phyloP scores from a whole-genome alignment of 2,797 vertebrate genomes.

The Ibycter americanus region DNA sequence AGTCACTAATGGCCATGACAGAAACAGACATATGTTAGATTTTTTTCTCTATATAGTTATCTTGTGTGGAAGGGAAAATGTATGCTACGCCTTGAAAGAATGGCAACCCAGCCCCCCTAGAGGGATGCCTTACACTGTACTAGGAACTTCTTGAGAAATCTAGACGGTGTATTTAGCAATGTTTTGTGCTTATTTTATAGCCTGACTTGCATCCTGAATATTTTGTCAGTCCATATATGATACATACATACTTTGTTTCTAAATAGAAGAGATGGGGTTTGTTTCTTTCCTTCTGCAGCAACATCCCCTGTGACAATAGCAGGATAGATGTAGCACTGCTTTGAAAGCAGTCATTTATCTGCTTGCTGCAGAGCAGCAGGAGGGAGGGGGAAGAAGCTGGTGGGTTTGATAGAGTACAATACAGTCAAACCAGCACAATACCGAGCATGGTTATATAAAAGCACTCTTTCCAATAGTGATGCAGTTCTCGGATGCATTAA shows the following conservation, averaged over 20 bases:
- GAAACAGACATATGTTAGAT: neutral
- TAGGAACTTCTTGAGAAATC: neutral
- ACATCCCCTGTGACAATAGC: neutral
- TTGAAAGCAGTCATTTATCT: constrained; percentile 49
- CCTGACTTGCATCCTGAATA: neutral
- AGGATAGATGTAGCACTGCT: neutral
- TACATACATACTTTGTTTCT: neutral
- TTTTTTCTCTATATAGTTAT: neutral
- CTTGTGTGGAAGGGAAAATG: neutral
- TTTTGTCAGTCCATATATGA: constrained; percentile 7
- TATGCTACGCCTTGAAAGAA: neutral
- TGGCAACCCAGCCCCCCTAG: neutral
- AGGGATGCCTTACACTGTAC: neutral
- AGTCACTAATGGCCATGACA: neutral
- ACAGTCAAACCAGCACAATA: constrained; percentile 19
- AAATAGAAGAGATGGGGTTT: constrained; percentile 17
- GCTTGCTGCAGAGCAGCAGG: constrained; percentile 23
- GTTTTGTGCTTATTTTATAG: constrained; percentile 21
- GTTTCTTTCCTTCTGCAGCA: constrained; percentile 17
- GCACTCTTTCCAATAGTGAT: constrained; percentile 18
- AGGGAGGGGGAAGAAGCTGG: neutral
- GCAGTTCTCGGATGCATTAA: constrained; percentile 25
- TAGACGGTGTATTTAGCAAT: neutral
- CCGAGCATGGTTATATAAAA: neutral
- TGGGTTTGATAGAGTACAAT: constrained; percentile 27